phyloP scores from a whole-genome alignment of 2,888 invertebrate species.

The Monoplex corrugatus region DNA sequence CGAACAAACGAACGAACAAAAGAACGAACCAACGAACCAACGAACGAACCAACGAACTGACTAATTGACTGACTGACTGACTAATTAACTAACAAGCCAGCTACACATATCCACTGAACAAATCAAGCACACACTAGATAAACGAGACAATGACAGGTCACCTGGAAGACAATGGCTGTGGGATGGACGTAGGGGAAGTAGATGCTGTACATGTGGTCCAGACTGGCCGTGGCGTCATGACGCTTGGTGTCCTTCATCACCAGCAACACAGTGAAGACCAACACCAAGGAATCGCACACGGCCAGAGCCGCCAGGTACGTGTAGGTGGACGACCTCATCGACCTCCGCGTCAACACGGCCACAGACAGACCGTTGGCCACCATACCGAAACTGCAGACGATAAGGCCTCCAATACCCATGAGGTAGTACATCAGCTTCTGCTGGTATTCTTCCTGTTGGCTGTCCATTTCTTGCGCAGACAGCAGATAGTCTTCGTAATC shows the following conservation, averaged over 20 bases:
- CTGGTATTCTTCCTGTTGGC: conserved; percentile 49
- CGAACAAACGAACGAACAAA: too few species aligned
- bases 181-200: conserved; percentile 79
- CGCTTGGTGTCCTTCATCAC: conserved; percentile 74
- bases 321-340: conserved; percentile 80
- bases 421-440: conserved; percentile 69
- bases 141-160: too few species aligned
- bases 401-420: conserved; percentile 79
- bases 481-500: neutral
- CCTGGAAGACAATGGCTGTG: conserved; percentile 78
- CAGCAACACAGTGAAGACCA: conserved; percentile 75
- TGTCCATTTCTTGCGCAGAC: neutral
- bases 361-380: conserved; percentile 79
- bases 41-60: too few species aligned
- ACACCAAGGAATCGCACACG: conserved; percentile 78
- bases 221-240: conserved; percentile 34
- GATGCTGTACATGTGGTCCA: conserved; percentile 63
- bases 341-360: conserved; percentile 75
- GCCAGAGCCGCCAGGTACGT: conserved; percentile 79
- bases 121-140: too few species aligned
- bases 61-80: too few species aligned
- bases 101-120: too few species aligned
- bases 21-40: too few species aligned
- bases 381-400: conserved; percentile 78
- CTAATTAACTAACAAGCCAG: too few species aligned